Evolutionary conservation across 1,140 invertebrate species (phyloP).

Genomic region (Nymphalis io): DNA sequence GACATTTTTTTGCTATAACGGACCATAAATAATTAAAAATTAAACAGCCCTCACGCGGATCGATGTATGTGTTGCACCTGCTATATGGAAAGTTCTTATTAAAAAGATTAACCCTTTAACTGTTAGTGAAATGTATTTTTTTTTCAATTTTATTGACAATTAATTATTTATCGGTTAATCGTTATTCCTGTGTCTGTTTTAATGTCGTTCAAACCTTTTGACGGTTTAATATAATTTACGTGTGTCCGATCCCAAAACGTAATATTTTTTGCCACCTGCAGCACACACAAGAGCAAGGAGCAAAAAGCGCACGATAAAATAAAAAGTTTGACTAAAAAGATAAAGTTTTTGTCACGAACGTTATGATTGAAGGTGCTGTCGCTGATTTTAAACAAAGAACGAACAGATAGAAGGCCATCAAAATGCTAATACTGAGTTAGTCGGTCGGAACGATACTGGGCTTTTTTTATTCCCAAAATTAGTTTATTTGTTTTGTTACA

Average conservation of each 20-base stretch:
- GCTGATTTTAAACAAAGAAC: slow-evolving; percentile 78
- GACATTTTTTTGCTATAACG: slow-evolving; percentile 9
- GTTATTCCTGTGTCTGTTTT: not conserved
- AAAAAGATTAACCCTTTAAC: slow-evolving; percentile 15
- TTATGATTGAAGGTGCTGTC: slow-evolving; percentile 77
- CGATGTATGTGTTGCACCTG: slow-evolving; percentile 17
- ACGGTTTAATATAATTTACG: slow-evolving; percentile 22
- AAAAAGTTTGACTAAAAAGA: slow-evolving; percentile 45
- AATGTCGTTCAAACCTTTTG: slow-evolving; percentile 11
- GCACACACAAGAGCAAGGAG: slow-evolving; percentile 35
- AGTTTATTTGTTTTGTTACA: slow-evolving; percentile 77
- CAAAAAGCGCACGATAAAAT: slow-evolving; percentile 66
- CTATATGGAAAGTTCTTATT: slow-evolving; percentile 2
- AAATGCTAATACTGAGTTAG: slow-evolving; percentile 74
- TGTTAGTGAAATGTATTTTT: not conserved
- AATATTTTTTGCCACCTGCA: slow-evolving; percentile 65
- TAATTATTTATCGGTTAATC: slow-evolving; percentile 12
- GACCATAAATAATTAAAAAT: slow-evolving; percentile 11
- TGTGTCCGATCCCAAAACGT: slow-evolving; percentile 17
- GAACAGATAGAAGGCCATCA: slow-evolving; percentile 74
- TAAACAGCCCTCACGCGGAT: not conserved
- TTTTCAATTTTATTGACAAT: slow-evolving; percentile 10
- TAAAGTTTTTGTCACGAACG: slow-evolving; percentile 65
- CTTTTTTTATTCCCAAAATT: slow-evolving; percentile 72
- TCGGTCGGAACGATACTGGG: slow-evolving; percentile 58